Base-by-base conservation (phyloP, 1,140 invertebrate genomes). In the Araneus ventricosus region DNA sequence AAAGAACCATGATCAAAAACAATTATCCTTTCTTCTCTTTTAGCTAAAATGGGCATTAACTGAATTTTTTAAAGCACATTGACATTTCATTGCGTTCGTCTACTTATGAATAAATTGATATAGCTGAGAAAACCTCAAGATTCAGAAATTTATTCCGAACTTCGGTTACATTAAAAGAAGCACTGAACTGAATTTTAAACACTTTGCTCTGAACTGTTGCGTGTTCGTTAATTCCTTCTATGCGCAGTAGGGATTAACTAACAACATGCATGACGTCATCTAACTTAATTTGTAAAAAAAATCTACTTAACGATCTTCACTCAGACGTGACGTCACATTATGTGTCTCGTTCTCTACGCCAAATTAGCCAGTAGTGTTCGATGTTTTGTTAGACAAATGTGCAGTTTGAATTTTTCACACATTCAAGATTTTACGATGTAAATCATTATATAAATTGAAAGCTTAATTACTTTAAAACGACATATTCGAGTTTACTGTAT, bases 301-400 rank as follows among this genome's bases (percentile, higher is more conserved):
- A 37, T 37, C 34, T 37, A 20, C 34, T 37, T 75, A 75, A 75
- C 67, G 27, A 37, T 14, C 3, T 20, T 75, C 70, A 34, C 30
- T 30, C 67, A 70, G 67, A 70, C 67, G 14, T 70, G 27, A 70
- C 67, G 67, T 70, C 67, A 70, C n/a, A 30, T 70, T 70, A 70
- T 70, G 67, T 70, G 67, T 75, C 30, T 75, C 70, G 30, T 37
- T 75, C 37, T 75, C 34, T 37, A 75, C 17, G 20, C 14, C 34
- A 75, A 75, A 75, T 37, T 75, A 20, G 10, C 30, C 30, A 75
- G 30, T 37, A 37, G 30, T 75, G 34, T 75, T 75, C 17, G 14
- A 75, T 22, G 30, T 75, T 67, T 30, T 27, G 27, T 67, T 2
- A 14, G 6, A n/a, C n/a, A 67, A 30, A 52, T 10, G 27, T 70